Evolutionary conservation across 2,797 vertebrate genomes (phyloP).

Genomic region (Catostomus latipinnis): DNA sequence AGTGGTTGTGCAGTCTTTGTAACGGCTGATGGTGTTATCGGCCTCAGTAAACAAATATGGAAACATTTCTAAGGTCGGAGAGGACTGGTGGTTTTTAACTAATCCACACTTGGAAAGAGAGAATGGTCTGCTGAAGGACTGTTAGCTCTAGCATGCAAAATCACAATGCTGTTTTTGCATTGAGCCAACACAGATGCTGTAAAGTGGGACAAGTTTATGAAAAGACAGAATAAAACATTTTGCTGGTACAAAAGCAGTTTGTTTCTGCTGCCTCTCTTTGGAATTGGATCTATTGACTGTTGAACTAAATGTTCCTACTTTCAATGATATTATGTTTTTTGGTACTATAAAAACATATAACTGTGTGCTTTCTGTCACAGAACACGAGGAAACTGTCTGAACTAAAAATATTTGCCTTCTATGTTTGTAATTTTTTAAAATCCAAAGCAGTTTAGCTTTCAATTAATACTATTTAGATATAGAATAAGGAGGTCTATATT

Average conservation of each 20-base stretch:
- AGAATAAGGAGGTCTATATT: no score
- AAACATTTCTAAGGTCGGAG: slow-evolving; percentile 32
- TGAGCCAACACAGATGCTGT: slow-evolving; percentile 47
- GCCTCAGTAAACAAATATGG: slow-evolving; percentile 16
- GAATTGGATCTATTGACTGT: slow-evolving; percentile 39
- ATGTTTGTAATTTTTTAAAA: slow-evolving; percentile 39
- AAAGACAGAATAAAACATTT: slow-evolving; percentile 47
- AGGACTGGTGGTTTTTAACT: slow-evolving; percentile 40
- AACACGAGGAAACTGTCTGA: slow-evolving; percentile 36
- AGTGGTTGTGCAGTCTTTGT: slow-evolving; percentile 4
- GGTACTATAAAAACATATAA: slow-evolving; percentile 44
- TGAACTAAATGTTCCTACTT: slow-evolving; percentile 36
- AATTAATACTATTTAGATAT: slow-evolving; percentile 13
- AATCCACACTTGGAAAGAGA: slow-evolving; percentile 44
- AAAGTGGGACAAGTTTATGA: slow-evolving; percentile 44
- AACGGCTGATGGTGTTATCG: slow-evolving; percentile 26
- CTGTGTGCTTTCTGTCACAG: slow-evolving; percentile 36
- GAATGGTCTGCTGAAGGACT: not conserved
- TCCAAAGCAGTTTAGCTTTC: slow-evolving; percentile 15
- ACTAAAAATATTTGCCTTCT: slow-evolving; percentile 21
- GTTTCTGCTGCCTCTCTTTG: slow-evolving; percentile 50
- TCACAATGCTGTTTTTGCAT: slow-evolving; percentile 30
- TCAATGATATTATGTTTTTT: slow-evolving; percentile 21
- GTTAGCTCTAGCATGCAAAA: slow-evolving; percentile 36
- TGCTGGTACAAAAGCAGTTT: slow-evolving; percentile 51